Evolutionary conservation across 2,797 vertebrate species (phyloP).

Genomic region (Enteromius afrohamiltoni): DNA sequence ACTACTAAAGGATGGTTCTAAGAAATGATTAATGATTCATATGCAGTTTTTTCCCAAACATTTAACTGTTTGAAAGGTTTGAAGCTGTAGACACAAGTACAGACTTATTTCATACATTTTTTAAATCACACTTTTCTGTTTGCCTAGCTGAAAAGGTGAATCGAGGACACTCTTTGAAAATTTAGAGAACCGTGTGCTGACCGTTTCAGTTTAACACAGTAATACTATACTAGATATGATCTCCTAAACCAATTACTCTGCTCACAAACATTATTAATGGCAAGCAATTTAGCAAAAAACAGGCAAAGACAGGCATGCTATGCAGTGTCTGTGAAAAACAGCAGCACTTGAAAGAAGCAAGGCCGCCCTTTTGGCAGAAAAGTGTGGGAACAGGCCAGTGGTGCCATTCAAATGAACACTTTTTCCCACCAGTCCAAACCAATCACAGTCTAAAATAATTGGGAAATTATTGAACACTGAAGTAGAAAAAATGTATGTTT

Average conservation of each 20-base stretch:
- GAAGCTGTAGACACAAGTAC: conserved; percentile 14
- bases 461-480: conserved; percentile 26
- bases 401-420: conserved; percentile 30
- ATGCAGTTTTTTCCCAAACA: not conserved
- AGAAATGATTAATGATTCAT: not conserved
- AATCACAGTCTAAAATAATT: conserved; percentile 42
- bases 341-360: conserved; percentile 29
- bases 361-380: conserved; percentile 42
- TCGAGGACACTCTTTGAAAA: conserved; percentile 4
- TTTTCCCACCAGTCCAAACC: conserved; percentile 37
- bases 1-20: not conserved
- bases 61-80: not conserved
- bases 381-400: conserved; percentile 52
- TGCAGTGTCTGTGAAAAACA: conserved; percentile 17
- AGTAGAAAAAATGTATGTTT: not conserved
- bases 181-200: not conserved
- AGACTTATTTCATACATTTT: not conserved
- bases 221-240: conserved; percentile 11
- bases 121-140: conserved; percentile 22
- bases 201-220: not conserved
- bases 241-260: conserved; percentile 25
- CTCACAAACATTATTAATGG: conserved; percentile 38
- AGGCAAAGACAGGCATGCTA: conserved; percentile 28
- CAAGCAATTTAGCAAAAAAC: conserved; percentile 40
- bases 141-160: not conserved